These are phyloP conservation scores for Homarus americanus DNA, from an alignment of 1,140 invertebrate genomes.

Conservation along the genomic window DNA sequence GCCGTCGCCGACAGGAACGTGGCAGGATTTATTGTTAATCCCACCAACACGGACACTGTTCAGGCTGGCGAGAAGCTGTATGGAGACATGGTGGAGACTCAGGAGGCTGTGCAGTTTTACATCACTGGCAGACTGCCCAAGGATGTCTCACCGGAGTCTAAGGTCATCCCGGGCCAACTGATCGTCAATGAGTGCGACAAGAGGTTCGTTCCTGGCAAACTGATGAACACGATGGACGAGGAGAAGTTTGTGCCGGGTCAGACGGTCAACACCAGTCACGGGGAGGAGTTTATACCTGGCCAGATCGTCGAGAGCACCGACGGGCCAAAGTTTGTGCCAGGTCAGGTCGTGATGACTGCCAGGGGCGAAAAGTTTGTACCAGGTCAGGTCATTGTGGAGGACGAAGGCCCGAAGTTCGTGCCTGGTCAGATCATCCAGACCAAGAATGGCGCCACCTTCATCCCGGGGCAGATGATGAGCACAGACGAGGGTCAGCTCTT, in stretches of 20 bases:
- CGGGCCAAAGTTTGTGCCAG: conserved; percentile 85
- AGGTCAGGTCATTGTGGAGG: conserved; percentile 73
- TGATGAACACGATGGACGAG: conserved; percentile 81
- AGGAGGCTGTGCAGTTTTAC: conserved; percentile 70
- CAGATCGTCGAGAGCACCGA: conserved; percentile 82
- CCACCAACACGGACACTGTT: conserved; percentile 62
- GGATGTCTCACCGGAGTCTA: conserved; percentile 66
- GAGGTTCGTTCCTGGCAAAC: conserved; percentile 83
- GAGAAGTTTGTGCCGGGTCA: conserved; percentile 86
- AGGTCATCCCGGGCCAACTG: conserved; percentile 70
- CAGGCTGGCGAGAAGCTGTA: conserved; percentile 62
- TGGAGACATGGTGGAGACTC: conserved; percentile 73
- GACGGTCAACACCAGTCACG: conserved; percentile 84
- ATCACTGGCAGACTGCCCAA: conserved; percentile 68
- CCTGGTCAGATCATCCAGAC: conserved; percentile 75
- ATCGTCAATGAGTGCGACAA: conserved; percentile 83
- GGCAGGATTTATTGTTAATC: conserved; percentile 69
- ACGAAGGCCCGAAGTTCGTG: conserved; percentile 69
- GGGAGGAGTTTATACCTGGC: conserved; percentile 84
- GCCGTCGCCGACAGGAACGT: conserved; percentile 69
- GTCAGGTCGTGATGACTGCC: conserved; percentile 85
- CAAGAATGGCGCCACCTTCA: conserved; percentile 84
- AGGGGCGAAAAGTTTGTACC: conserved; percentile 83
- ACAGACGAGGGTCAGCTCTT: conserved; percentile 84
- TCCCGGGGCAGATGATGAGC: conserved; percentile 85